These are phyloP conservation scores for Hydrozoanthus tunicans DNA, from an alignment of 64 coral and sea anemone species.

Conservation along the genomic window DNA sequence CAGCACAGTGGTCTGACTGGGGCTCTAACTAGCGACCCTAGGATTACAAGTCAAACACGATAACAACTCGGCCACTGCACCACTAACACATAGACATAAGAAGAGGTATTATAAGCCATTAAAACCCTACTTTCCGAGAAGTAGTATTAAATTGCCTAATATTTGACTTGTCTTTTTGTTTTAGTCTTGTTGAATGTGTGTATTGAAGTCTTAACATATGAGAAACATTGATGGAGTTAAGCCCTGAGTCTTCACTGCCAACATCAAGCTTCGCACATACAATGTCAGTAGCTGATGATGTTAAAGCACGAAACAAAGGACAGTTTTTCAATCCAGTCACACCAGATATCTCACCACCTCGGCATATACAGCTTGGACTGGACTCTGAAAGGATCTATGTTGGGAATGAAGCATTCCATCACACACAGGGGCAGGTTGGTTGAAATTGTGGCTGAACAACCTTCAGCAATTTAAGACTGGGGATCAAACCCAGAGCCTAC, in stretches of 20 bases:
- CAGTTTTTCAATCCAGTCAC: constrained; percentile 84
- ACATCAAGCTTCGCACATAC: constrained; percentile 6
- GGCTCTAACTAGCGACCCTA: no score
- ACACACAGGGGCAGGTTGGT: background rate
- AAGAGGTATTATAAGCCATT: no score
- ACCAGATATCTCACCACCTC: constrained; percentile 85
- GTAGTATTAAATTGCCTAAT: no score
- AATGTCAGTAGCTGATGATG: constrained; percentile 69
- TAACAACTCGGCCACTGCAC: no score
- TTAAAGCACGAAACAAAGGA: constrained; percentile 52
- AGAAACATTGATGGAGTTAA: constrained; percentile 20
- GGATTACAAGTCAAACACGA: no score
- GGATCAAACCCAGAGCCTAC: no score
- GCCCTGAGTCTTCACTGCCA: constrained; percentile 11
- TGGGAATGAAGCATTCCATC: background rate
- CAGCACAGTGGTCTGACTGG: no score
- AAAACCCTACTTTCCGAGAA: no score
- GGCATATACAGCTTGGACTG: constrained; percentile 1
- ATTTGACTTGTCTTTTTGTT: no score
- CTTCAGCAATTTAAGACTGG: no score
- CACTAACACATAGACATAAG: no score
- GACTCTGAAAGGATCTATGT: background rate
- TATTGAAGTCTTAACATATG: background rate
- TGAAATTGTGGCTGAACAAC: background rate
- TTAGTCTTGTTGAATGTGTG: no score